These are phyloP conservation scores for Hippocampus kuda DNA, from an alignment of 2,797 vertebrate genomes.

Conservation along the genomic window DNA sequence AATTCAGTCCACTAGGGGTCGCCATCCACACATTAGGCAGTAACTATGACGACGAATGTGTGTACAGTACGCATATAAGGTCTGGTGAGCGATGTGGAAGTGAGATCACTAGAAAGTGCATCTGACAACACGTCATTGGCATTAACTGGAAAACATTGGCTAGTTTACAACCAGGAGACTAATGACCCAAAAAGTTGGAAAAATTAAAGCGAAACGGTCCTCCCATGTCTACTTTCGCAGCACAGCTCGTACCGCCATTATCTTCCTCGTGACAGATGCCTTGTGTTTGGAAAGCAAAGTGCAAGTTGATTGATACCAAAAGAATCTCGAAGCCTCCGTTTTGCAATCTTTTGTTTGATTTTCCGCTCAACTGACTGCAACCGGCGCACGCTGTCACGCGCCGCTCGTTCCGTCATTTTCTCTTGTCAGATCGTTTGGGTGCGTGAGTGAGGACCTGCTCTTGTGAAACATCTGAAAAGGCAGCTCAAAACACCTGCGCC, in stretches of 20 bases:
- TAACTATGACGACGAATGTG: no score
- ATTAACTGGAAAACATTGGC: no score
- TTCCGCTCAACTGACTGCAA: not conserved
- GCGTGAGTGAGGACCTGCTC: not conserved
- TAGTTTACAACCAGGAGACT: not conserved
- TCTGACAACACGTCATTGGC: not conserved
- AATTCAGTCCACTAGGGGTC: no score
- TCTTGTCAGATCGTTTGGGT: not conserved
- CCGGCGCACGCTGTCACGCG: not conserved
- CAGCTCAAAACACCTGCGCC: conserved; percentile 38
- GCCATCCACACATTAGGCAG: no score
- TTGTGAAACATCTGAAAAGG: conserved; percentile 1
- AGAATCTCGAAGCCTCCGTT: no score
- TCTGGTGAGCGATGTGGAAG: no score
- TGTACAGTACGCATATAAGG: no score
- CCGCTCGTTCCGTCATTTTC: not conserved
- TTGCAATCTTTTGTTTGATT: not conserved
- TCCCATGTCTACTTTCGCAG: not conserved
- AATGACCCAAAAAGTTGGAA: no score
- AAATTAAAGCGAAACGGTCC: not conserved
- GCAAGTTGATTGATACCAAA: no score
- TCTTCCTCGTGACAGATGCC: not conserved
- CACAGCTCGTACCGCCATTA: not conserved
- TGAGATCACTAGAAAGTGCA: not conserved
- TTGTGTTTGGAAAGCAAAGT: no score